These are phyloP conservation scores for Sceliomorpha sp. DNA, from an alignment of 2,888 invertebrate genomes.

Conservation along the genomic window DNA sequence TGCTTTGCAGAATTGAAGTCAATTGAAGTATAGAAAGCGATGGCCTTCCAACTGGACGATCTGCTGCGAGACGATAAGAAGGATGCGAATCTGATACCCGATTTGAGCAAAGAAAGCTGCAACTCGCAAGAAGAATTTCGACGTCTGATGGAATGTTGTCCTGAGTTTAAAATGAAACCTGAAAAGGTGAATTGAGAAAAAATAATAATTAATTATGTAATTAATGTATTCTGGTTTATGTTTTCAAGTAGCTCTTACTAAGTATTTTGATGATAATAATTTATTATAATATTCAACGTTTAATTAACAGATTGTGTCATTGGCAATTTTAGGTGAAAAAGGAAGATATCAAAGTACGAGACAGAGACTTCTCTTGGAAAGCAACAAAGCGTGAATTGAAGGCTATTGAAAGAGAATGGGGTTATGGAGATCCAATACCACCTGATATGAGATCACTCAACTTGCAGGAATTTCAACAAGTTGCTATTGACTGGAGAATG, in stretches of 20 bases:
- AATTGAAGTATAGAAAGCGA: constrained; percentile 66
- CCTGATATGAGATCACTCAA: constrained; percentile 89
- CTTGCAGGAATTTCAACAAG: constrained; percentile 89
- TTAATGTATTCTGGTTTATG: not conserved
- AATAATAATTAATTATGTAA: constrained; percentile 5
- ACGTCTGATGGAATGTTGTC: constrained; percentile 91
- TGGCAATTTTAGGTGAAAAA: constrained; percentile 84
- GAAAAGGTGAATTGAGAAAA: constrained; percentile 85
- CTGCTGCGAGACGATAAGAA: constrained; percentile 89
- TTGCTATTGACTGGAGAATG: constrained; percentile 96
- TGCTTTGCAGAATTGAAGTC: constrained; percentile 43
- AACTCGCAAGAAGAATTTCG: constrained; percentile 91
- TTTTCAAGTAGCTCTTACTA: not conserved
- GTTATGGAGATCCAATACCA: constrained; percentile 90
- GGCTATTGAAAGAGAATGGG: constrained; percentile 83
- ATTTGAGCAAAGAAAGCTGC: constrained; percentile 89
- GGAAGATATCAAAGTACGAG: constrained; percentile 89
- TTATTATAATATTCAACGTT: not conserved
- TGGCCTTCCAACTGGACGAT: constrained; percentile 90
- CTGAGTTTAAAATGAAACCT: constrained; percentile 93
- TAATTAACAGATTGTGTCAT: constrained; percentile 2
- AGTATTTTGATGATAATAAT: not conserved
- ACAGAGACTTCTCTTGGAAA: constrained; percentile 88
- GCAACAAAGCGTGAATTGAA: constrained; percentile 87
- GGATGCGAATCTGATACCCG: constrained; percentile 90